Percentiles rank a stretch among this genome's conserved stretches.
Evolutionary conservation across 1,140 invertebrate genomes (phyloP).

Genomic region (Drosophila pandora): DNA sequence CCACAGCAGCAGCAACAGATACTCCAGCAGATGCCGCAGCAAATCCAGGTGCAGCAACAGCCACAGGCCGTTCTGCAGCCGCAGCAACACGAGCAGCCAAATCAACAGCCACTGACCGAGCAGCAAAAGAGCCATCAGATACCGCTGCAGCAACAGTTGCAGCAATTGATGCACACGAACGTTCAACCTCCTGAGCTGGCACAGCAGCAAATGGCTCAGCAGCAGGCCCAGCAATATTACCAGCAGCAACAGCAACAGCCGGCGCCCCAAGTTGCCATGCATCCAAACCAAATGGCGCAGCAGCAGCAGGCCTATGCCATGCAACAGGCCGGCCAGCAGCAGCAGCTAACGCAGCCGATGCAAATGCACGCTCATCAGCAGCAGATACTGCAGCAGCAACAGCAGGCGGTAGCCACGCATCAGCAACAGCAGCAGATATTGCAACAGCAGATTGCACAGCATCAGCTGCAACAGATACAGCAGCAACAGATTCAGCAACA

Average conservation of each 20-base stretch:
- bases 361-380: slow-evolving; percentile 45
- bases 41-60: slow-evolving; percentile 47
- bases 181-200: slow-evolving; percentile 47
- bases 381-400: slow-evolving; percentile 42
- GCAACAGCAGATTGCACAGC: slow-evolving; percentile 49
- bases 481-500: slow-evolving; percentile 42
- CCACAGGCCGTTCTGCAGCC: slow-evolving; percentile 25
- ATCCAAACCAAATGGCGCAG: slow-evolving; percentile 37
- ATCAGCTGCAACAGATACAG: slow-evolving; percentile 54
- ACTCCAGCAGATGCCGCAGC: slow-evolving; percentile 42
- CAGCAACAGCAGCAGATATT: slow-evolving; percentile 59
- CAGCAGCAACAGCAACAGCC: slow-evolving; percentile 37
- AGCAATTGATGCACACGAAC: slow-evolving; percentile 68
- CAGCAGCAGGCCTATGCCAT: slow-evolving; percentile 37
- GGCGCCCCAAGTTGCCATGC: slow-evolving; percentile 34
- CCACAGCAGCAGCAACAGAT: slow-evolving; percentile 47
- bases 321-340: slow-evolving; percentile 46
- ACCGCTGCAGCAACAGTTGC: slow-evolving; percentile 72
- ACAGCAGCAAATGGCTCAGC: slow-evolving; percentile 62
- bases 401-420: slow-evolving; percentile 41
- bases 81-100: slow-evolving; percentile 83
- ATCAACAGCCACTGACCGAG: slow-evolving; percentile 58
- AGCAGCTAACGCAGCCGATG: slow-evolving; percentile 40
- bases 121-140: slow-evolving; percentile 72
- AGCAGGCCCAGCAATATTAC: slow-evolving; percentile 48